Evolutionary conservation across 1,140 invertebrate genomes (phyloP).

Genomic region (Sarcophaga bullata): DNA sequence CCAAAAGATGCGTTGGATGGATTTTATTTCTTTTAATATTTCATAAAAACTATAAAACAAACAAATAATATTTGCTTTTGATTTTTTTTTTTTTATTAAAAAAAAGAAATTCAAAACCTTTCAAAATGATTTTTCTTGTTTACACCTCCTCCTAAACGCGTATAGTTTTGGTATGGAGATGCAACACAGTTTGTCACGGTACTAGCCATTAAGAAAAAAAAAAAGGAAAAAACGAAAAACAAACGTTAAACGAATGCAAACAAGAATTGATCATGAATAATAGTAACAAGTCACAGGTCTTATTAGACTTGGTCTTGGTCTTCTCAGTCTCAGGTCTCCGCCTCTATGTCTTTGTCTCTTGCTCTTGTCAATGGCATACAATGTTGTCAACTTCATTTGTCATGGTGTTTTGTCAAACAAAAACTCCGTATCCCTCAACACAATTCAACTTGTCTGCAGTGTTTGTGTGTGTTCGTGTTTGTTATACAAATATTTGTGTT

Average conservation of each 20-base stretch:
- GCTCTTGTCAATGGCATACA: background rate
- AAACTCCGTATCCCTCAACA: conserved; percentile 14
- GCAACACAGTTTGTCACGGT: background rate
- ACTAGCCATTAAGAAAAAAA: background rate
- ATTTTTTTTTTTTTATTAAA: no score
- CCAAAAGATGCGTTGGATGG: no score
- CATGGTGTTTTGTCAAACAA: conserved; percentile 4
- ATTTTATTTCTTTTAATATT: no score
- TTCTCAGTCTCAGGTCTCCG: no score
- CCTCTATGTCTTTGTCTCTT: no score
- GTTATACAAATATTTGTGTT: conserved; percentile 10
- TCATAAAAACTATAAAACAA: no score
- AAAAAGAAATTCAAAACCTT: background rate
- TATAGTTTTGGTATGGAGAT: no score
- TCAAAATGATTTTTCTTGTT: background rate
- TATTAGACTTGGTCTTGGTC: no score
- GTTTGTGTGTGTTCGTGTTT: background rate
- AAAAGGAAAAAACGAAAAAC: no score
- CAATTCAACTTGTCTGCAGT: background rate
- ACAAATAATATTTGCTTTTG: no score
- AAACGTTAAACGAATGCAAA: background rate
- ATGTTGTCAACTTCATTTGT: conserved; percentile 14
- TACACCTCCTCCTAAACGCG: background rate
- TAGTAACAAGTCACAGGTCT: background rate
- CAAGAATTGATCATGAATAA: background rate